Evolutionary conservation across 2,113 vertebrate genomes (phyloP).

Genomic region (Microtus ochrogaster): DNA sequence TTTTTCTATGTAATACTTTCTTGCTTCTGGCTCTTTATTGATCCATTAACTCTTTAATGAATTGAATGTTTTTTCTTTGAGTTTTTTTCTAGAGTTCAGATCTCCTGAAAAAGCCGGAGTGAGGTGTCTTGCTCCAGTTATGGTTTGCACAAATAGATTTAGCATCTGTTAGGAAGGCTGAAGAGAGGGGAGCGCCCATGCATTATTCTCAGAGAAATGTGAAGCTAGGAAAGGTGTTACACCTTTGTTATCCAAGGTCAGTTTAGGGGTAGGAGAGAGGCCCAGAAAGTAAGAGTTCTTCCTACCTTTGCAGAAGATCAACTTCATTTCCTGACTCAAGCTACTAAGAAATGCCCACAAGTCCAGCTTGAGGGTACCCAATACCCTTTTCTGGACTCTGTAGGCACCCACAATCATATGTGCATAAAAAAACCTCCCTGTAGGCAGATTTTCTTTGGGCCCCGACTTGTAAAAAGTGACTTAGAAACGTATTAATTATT

Average conservation of each 20-base stretch:
- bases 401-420: background rate
- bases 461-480: background rate
- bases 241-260: slow-evolving; percentile 11
- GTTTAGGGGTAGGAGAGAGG: background rate
- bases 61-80: slow-evolving; percentile 21
- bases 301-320: background rate
- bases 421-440: background rate
- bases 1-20: background rate
- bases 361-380: too few species aligned
- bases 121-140: background rate
- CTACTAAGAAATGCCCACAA: background rate
- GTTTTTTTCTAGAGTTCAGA: slow-evolving; percentile 40
- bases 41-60: slow-evolving; percentile 26
- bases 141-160: background rate
- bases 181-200: background rate
- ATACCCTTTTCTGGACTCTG: background rate
- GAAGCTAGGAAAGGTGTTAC: slow-evolving; percentile 27
- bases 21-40: slow-evolving; percentile 42
- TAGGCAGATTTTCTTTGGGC: background rate
- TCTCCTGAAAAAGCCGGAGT: background rate
- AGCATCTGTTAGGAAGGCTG: background rate
- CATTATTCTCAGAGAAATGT: slow-evolving; percentile 3
- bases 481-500: background rate
- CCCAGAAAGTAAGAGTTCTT: background rate
- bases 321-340: background rate